phyloP scores from a whole-genome alignment of 2,888 invertebrate genomes.

The Melangyna quadrimaculata region DNA sequence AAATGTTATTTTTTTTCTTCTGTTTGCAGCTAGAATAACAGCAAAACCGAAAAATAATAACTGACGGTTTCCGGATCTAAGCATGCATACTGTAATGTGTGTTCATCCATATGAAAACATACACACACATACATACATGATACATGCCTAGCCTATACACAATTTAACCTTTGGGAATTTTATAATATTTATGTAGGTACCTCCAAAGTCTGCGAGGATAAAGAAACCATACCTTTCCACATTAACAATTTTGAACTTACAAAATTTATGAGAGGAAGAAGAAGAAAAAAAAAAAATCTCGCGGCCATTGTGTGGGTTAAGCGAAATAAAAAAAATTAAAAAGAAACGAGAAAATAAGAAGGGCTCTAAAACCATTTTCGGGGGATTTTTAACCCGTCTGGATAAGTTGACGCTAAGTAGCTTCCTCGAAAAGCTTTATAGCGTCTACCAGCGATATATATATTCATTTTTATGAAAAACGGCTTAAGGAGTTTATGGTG shows the following conservation, averaged over 20 bases:
- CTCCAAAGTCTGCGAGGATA: neutral
- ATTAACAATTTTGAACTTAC: conserved; percentile 56
- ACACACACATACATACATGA: neutral
- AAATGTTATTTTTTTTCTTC: neutral
- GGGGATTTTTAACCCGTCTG: conserved; percentile 60
- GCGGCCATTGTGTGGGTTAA: neutral
- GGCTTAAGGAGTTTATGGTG: conserved; percentile 15
- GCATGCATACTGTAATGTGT: conserved; percentile 47
- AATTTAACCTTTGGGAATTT: conserved; percentile 31
- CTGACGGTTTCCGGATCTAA: conserved; percentile 52
- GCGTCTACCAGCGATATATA: conserved; percentile 45
- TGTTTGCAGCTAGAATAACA: conserved; percentile 13
- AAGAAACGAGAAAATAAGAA: neutral
- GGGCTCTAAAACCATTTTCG: conserved; percentile 46
- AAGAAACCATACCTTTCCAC: conserved; percentile 25
- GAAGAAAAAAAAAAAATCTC: neutral
- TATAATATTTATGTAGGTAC: conserved; percentile 12
- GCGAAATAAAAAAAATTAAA: neutral
- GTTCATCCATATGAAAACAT: conserved; percentile 32
- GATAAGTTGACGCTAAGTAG: conserved; percentile 65
- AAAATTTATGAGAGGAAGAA: conserved; percentile 17
- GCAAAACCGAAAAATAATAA: conserved; percentile 39
- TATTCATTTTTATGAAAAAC: conserved; percentile 43
- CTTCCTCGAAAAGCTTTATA: conserved; percentile 56
- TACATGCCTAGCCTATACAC: neutral